Conservation (phyloP, 2,113 vertebrate species). For the Gallinago jamesoni region DNA sequence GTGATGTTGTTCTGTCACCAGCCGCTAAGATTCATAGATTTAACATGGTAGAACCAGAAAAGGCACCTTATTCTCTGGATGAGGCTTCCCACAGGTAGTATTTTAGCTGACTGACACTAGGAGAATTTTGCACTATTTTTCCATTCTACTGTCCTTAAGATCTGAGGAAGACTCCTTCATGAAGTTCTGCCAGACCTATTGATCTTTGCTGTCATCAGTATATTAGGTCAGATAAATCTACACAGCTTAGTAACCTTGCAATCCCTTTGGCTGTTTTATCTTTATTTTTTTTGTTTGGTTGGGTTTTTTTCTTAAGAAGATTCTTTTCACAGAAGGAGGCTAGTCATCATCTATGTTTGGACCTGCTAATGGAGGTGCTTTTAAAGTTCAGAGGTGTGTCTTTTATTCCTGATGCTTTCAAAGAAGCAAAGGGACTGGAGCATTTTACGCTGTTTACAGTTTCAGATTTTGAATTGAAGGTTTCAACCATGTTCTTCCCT, state of each 20-base stretch:
- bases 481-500: background rate
- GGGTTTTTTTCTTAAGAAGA: background rate
- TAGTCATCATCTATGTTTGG: background rate
- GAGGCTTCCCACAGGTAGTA: background rate
- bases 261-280: background rate
- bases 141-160: background rate
- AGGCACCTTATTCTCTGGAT: background rate
- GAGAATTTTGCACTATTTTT: background rate
- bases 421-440: background rate
- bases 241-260: background rate
- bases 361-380: background rate
- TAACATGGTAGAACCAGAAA: background rate
- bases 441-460: accelerated
- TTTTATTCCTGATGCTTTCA: background rate
- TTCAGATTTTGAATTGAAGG: background rate
- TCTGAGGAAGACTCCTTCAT: background rate
- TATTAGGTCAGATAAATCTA: background rate
- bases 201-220: background rate
- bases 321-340: background rate
- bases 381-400: background rate
- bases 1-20: background rate
- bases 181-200: background rate
- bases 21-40: background rate
- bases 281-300: background rate
- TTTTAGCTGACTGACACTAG: background rate